Conservation (phyloP, 2,113 vertebrate genomes). For the Rhadina sibilatrix region DNA sequence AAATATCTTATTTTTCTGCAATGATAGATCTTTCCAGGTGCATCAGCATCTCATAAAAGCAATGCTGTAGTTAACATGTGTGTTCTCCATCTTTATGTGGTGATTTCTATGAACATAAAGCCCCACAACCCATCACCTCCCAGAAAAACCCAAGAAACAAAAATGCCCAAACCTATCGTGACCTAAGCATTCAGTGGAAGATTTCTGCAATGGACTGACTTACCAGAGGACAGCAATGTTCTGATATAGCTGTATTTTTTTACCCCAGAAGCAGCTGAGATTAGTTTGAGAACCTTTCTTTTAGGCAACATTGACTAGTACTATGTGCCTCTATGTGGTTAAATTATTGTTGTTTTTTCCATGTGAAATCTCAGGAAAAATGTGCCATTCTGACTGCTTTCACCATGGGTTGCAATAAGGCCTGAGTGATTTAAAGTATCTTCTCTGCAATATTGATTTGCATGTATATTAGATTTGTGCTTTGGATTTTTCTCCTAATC, state of each 20-base stretch:
- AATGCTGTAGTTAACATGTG: neutral
- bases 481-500: constrained; percentile 5
- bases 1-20: neutral
- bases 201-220: neutral
- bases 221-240: neutral
- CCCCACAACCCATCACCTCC: accelerated
- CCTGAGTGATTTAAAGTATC: neutral
- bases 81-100: neutral
- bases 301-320: neutral
- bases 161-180: accelerated
- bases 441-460: neutral
- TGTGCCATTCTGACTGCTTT: neutral
- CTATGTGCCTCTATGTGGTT: neutral
- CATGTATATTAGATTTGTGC: constrained; percentile 8
- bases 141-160: accelerated
- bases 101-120: neutral
- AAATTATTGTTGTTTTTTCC: neutral
- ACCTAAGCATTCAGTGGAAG: neutral
- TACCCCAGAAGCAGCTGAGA: neutral
- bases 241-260: neutral
- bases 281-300: neutral
- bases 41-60: neutral
- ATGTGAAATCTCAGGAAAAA: neutral
- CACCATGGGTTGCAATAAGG: neutral
- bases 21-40: neutral